phyloP scores from a whole-genome alignment of 2,113 vertebrate species.

The Atractosteus spatula region DNA sequence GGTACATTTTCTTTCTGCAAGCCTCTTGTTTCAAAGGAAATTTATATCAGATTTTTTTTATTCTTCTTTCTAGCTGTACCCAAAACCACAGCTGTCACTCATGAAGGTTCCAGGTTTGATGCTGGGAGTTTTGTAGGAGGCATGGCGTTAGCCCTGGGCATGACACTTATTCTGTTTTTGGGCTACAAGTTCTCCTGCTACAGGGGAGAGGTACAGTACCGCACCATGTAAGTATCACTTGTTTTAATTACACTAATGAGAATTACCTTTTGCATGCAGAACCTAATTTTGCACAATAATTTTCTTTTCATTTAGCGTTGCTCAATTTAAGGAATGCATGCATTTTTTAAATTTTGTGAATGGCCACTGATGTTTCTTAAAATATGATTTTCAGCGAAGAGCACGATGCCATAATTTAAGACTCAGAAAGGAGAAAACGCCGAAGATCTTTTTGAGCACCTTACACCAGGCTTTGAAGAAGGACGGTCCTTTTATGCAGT shows the following conservation, averaged over 20 bases:
- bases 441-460: neutral
- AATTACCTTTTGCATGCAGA: too few relatives aligned
- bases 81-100: neutral
- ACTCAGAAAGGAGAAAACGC: neutral
- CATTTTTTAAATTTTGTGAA: too few relatives aligned
- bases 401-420: constrained; percentile 31
- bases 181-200: constrained; percentile 23
- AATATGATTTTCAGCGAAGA: constrained; percentile 19
- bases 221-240: constrained; percentile 21
- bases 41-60: neutral
- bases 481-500: too few relatives aligned
- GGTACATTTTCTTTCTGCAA: too few relatives aligned
- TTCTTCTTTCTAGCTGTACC: neutral
- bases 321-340: too few relatives aligned
- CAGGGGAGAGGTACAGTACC: constrained; percentile 19
- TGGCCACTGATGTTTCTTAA: too few relatives aligned
- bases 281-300: too few relatives aligned
- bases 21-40: too few relatives aligned
- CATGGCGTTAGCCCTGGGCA: constrained; percentile 23
- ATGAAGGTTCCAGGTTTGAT: constrained; percentile 12
- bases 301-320: too few relatives aligned
- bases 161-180: constrained; percentile 10
- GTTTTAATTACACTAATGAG: too few relatives aligned
- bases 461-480: neutral
- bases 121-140: constrained; percentile 23